phyloP scores from a whole-genome alignment of 2,113 vertebrate genomes.

The Eolophus roseicapilla region DNA sequence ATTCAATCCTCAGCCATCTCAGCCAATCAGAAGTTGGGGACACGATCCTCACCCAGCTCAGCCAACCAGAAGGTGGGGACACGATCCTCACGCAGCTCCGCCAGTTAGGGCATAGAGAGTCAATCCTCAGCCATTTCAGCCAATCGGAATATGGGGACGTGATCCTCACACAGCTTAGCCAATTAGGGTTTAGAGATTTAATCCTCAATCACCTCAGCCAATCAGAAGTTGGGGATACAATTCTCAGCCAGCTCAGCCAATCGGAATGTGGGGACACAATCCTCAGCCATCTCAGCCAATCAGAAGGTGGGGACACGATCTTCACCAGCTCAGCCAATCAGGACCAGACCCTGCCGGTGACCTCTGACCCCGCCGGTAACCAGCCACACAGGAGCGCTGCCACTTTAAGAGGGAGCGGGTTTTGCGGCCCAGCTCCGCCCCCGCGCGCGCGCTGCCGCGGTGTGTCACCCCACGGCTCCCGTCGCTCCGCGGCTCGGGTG shows the following conservation, averaged over 20 bases:
- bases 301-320: not conserved
- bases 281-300: accelerated
- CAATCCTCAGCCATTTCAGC: not conserved
- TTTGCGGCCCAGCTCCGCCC: accelerated
- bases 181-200: not conserved
- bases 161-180: not conserved
- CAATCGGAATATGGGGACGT: too few relatives aligned
- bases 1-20: too few relatives aligned
- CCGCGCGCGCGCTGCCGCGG: not conserved
- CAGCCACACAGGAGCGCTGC: not conserved
- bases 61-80: too few relatives aligned
- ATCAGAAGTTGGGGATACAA: not conserved
- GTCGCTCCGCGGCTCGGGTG: not conserved
- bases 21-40: too few relatives aligned
- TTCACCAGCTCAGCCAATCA: not conserved
- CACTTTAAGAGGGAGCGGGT: not conserved
- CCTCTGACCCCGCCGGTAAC: not conserved
- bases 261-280: not conserved
- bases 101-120: not conserved
- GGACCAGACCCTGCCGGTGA: not conserved
- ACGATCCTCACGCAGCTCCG: too few relatives aligned
- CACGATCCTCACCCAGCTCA: too few relatives aligned
- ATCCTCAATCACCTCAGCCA: not conserved
- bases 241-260: accelerated
- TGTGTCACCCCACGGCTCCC: not conserved